Base-by-base conservation (phyloP, 2,888 invertebrate genomes). In the Xanthia togata region DNA sequence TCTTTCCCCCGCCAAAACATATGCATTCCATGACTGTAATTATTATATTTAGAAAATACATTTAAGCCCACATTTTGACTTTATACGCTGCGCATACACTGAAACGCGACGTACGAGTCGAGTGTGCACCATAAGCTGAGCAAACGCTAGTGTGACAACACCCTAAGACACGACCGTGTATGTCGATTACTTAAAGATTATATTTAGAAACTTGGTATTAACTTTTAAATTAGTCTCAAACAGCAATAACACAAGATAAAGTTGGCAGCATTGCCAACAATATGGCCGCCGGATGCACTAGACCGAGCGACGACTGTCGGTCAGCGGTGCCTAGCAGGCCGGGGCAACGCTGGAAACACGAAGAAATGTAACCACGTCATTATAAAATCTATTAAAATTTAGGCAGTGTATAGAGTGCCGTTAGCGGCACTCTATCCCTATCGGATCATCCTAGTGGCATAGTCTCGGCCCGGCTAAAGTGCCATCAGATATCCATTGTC, bases 301-400 rank as follows among this genome's bases (percentile, higher is more conserved):
- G 72, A 75, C 78, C 75, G 75, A 76, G 47, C 44, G 64, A 60
- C 14, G 68, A 60, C 38, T 71, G 62, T 73, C 79, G 83, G 71
- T 74, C 78, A 74, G 69, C 60, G 75, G 53, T 63, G 70, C 80
- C 65, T 57, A 20, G 41, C 79, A 26, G 78, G 63, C 70, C 69
- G 78, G 78, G 72, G 60, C 73, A 75, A 70, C 73, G 71, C 83
- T 83, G 85, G 83, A 83, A 83, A 83, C n/a, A 83, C 73, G 82
- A 67, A 83, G 53, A 64, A 72, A 64, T 62, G 63, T 73, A 64
- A 78, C 70, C n/a, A 74, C 53, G 53, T 70, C 20, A 57, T 72
- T 50, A 44, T 23, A 50, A 68, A 59, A 57, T n/a, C 23, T 6
- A 14, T 53, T 12, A 53, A 47, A 23, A 1, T 57, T 57, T 20